Evolutionary conservation across 2,797 vertebrate species (phyloP).

Genomic region (Pogonophryne albipinna): DNA sequence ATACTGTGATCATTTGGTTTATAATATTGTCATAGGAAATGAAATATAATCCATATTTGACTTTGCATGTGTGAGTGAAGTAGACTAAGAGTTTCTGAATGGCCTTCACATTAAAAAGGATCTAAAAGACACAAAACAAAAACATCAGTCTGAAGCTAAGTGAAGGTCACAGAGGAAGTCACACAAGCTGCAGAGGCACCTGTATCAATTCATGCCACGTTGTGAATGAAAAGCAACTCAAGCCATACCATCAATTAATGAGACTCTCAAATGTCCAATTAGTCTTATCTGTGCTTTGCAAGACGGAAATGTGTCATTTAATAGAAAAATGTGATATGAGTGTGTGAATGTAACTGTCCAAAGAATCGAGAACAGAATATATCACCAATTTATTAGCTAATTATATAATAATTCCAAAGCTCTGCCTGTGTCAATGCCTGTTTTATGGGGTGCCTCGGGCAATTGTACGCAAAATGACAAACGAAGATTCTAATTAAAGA

Average conservation of each 20-base stretch:
- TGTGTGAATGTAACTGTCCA: slow-evolving; percentile 64
- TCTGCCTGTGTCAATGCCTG: slow-evolving; percentile 56
- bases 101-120: slow-evolving; percentile 41
- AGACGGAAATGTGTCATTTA: slow-evolving; percentile 80
- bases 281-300: slow-evolving; percentile 82
- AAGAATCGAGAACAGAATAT: slow-evolving; percentile 68
- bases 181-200: slow-evolving; percentile 51
- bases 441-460: slow-evolving; percentile 59
- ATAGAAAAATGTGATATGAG: slow-evolving; percentile 76
- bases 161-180: slow-evolving; percentile 76
- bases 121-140: slow-evolving; percentile 54
- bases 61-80: slow-evolving; percentile 4
- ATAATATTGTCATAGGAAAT: neutral
- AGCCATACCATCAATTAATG: slow-evolving; percentile 78
- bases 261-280: slow-evolving; percentile 80
- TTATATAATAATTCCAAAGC: slow-evolving; percentile 79
- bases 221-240: slow-evolving; percentile 75
- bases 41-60: neutral
- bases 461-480: slow-evolving; percentile 72
- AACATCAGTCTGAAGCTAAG: slow-evolving; percentile 43
- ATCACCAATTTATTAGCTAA: slow-evolving; percentile 79
- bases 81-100: slow-evolving; percentile 16
- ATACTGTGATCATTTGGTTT: neutral
- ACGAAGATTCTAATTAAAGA: slow-evolving; percentile 82
- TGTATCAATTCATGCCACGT: slow-evolving; percentile 78